Base-by-base conservation (phyloP, 2,113 vertebrate species). In the Mustela lutreola region DNA sequence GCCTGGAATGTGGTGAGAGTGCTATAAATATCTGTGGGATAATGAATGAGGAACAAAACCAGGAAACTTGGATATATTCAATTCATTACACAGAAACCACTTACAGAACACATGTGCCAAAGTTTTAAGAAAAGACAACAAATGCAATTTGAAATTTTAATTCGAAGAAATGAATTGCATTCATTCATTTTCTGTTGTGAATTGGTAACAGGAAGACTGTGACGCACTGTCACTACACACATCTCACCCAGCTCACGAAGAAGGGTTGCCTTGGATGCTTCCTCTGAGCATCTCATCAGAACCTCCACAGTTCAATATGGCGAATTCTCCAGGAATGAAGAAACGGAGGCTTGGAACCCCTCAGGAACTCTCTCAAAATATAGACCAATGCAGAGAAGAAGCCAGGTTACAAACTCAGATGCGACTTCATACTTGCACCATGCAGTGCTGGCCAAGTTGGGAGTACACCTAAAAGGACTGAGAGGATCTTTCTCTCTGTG, bases 41-140 rank as follows among this genome's bases (percentile, higher is more conserved):
- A 60, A 84, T 73, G 73, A 85, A 88, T 4, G 28, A 91, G 91
- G 60, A 62, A 62, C 33, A 94, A 87, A 80, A 94, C 50, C 53
- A 56, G 28, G 71, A 91, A 93, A 48, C 26, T 16, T 42, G 14
- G 26, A 75, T n/a, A 86, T n/a, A 76, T 53, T 91, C 70, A 76
- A 53, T 87, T 24, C 9, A 28, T 83, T 45, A 90, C 62, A 81
- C 19, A 67, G 14, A n/a, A 80, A 87, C 28, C 42, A n/a, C 36
- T 63, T 92, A 71, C 22, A 87, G 42, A 87, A 97, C 71, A 75
- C 50, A 39, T 9, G 31, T 39, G 36, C 63, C 70, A 71, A 91
- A 2, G 4, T 81, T 88, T 95, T 48, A 92, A 86, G 82, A 24
- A 91, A 89, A 78, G 10, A 45, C 39, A 94, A 89, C 73, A 39